Evolutionary conservation across 2,888 invertebrate species (phyloP), one percentile per base, ranked within the genome.

Genomic region (Drosophila pegasa): DNA sequence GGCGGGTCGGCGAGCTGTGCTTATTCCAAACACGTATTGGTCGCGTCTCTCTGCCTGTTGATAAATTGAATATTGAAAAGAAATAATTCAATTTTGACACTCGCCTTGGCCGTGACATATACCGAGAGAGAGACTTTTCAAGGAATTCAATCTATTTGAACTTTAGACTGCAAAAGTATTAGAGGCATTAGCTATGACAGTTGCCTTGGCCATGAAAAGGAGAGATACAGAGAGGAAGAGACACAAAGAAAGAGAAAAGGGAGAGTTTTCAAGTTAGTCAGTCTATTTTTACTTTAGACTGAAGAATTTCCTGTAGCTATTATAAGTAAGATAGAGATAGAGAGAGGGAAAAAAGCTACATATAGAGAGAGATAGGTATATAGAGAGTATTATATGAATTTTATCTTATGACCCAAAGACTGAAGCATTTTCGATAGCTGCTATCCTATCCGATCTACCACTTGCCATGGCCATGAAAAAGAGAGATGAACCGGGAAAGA

Each of bases 21-120:
- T 18, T 76, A 90, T 90, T 85, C 91, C 43, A 70, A 75, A 82
- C 90, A 90, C 90, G 90, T 89, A 80, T 47, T 56, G 63, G 70
- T 66, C 62, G 69, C 69, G 78, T 84, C 88, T 77, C 79, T n/a
- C 73, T 67, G 66, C 72, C 71, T 54, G 61, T 43, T 91, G 83
- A 89, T 90, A 90, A 90, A 90, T 91, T 90, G 76, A 91, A 91
- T 91, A 90, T 90, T 89, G 90, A 78, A 89, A 82, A 83, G 82
- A 87, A 88, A 90, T 90, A 90, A 90, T 90, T 90, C 69, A 91
- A 90, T 90, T 90, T 84, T 58, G 58, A 60, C 61, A 65, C 66
- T 66, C 58, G 50, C 9, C 50, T 43, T 16, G 58, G 56, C 22
- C 65, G 76, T 60, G 73, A 7, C 12, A 45, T 3, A 12, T 7